Evolutionary conservation across 2,888 invertebrate species (phyloP).

Genomic region (Ichneumoninae sp.): DNA sequence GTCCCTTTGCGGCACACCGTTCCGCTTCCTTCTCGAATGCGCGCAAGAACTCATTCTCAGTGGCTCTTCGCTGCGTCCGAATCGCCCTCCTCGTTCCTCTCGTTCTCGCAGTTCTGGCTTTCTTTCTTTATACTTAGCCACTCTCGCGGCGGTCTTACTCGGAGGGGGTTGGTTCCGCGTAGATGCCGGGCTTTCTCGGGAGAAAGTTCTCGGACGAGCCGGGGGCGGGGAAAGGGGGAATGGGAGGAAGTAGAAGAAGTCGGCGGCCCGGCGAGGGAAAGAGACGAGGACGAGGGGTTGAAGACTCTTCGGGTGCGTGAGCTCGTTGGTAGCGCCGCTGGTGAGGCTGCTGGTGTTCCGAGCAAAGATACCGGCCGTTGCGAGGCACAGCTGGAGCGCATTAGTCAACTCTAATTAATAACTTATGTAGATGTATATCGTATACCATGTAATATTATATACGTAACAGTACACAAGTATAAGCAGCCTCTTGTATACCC

Average conservation of each 20-base stretch:
- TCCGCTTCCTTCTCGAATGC: constrained; percentile 41
- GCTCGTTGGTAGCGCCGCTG: constrained; percentile 20
- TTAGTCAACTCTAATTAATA: constrained; percentile 84
- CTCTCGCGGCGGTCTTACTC: constrained; percentile 37
- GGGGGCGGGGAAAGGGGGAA: constrained; percentile 43
- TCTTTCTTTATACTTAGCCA: constrained; percentile 26
- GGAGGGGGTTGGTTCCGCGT: constrained; percentile 42
- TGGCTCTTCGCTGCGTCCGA: constrained; percentile 48
- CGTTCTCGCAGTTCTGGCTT: constrained; percentile 9
- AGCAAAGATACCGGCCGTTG: constrained; percentile 61
- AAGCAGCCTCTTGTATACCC: constrained; percentile 47
- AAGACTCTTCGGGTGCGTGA: constrained; percentile 39
- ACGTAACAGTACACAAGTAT: constrained; percentile 38
- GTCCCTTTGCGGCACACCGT: constrained; percentile 28
- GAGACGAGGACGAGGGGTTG: constrained; percentile 56
- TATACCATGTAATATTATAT: constrained; percentile 51
- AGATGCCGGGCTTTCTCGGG: constrained; percentile 44
- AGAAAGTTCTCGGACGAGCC: constrained; percentile 61
- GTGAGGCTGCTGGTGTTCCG: constrained; percentile 31
- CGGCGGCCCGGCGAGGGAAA: constrained; percentile 33
- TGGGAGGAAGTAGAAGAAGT: constrained; percentile 23
- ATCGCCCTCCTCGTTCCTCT: constrained; percentile 50
- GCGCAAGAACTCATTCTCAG: constrained; percentile 39
- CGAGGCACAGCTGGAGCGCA: constrained; percentile 82
- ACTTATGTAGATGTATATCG: constrained; percentile 76